A percentile compares a stretch with the other conserved stretches of the same genome.
phyloP scores from a whole-genome alignment of 2,113 vertebrate species.

The Sus scrofa region T2T-Sscrofa CM000817.6:22131501-22132000 shows the following conservation, averaged over 20 bases:
- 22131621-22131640: background rate
- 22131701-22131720: background rate
- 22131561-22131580: background rate
- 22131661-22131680: background rate
- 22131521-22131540: background rate
- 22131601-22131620: slow-evolving; percentile 27
- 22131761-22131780: background rate
- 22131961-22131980: background rate
- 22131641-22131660: background rate
- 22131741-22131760: background rate
- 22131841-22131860: background rate
- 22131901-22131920: background rate
- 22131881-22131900: background rate
- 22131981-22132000: background rate
- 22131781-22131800: background rate
- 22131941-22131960: background rate
- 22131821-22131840: background rate
- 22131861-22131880: background rate
- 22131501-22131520: background rate
- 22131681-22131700: background rate
- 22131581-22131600: background rate
- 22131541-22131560: background rate
- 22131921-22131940: background rate
- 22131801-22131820: background rate
- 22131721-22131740: background rate